Evolutionary conservation across 2,113 vertebrate genomes (phyloP), one percentile per base, ranked within the genome.

Genomic region (Cynocephalus volans): DNA sequence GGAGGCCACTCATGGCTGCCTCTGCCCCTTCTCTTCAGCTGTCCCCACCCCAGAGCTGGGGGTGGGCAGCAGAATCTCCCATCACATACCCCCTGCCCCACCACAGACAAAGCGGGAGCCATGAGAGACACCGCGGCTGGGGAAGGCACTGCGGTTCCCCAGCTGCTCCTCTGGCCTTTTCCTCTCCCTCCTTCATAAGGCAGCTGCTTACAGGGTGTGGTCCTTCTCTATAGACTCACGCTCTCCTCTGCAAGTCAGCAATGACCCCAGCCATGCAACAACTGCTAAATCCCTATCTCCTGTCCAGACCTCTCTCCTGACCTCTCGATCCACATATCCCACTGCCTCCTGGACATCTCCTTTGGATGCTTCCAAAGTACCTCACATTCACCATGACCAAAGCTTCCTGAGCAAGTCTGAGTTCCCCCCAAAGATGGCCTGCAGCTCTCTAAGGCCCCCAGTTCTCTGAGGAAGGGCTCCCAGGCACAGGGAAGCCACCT

Each of bases 91-190:
- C 87, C 19, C 76, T 1, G 10, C n/a, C 87, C 48, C 28, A 28
- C 28, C 26, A 14, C 4, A 76, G 45, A 14, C 41, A 41, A 41
- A 41, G 41, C 41, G 41, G 41, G 19, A 11, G 48, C 48, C 23
- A 36, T 2, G 15, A 26, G 6, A 1, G 69, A n/a, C 1, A 0
- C 2, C 67, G 2, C 2, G 26, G 54, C 50, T 69, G 48, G 60
- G 33, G 64, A 28, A 13, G 5, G 11, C 1, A 8, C 5, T 23
- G 64, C 24, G 23, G 56, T 26, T 62, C 64, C 80, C 48, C 58
- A 19, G 48, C 4, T 3, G 8, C 10, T 19, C 8, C n/a, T 31
- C 24, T 5, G 45, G 1, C 12, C 8, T 90, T n/a, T 21, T 41
- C 41, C 77, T 69, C 48, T 56, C 54, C 45, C 28, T 4, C 52